Conservation (phyloP, 2,113 vertebrate species). For the Etheostoma cragini region DNA sequence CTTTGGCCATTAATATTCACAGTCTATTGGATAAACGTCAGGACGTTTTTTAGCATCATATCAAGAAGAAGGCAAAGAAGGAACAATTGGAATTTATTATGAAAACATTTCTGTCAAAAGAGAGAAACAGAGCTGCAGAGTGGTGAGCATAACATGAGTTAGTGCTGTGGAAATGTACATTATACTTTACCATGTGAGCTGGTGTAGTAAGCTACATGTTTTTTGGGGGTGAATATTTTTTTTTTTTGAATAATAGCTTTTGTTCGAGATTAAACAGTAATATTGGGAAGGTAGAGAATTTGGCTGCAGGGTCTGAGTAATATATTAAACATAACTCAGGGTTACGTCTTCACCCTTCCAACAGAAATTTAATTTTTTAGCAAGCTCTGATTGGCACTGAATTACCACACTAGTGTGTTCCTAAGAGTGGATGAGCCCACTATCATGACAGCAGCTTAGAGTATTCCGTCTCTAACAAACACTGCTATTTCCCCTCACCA, state of each 20-base stretch:
- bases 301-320: slow-evolving; percentile 33
- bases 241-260: not conserved
- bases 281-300: not conserved
- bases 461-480: not conserved
- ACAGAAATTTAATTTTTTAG: not conserved
- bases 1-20: too few relatives aligned
- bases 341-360: not conserved
- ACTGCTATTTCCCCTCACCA: not conserved
- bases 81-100: not conserved
- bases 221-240: not conserved
- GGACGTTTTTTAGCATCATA: not conserved
- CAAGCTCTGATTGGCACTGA: slow-evolving; percentile 38
- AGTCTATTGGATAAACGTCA: not conserved
- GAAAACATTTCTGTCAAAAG: slow-evolving; percentile 5
- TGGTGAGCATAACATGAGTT: not conserved
- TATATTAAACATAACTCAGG: not conserved
- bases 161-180: not conserved
- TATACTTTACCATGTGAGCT: not conserved
- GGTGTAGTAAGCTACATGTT: too few relatives aligned
- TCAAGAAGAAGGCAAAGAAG: not conserved
- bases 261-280: not conserved
- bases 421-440: slow-evolving; percentile 8
- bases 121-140: not conserved
- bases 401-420: slow-evolving; percentile 16
- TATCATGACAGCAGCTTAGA: slow-evolving; percentile 17